These are phyloP conservation scores for Eupeodes latifasciatus DNA, from an alignment of 2,888 invertebrate genomes.

Conservation along the genomic window DNA sequence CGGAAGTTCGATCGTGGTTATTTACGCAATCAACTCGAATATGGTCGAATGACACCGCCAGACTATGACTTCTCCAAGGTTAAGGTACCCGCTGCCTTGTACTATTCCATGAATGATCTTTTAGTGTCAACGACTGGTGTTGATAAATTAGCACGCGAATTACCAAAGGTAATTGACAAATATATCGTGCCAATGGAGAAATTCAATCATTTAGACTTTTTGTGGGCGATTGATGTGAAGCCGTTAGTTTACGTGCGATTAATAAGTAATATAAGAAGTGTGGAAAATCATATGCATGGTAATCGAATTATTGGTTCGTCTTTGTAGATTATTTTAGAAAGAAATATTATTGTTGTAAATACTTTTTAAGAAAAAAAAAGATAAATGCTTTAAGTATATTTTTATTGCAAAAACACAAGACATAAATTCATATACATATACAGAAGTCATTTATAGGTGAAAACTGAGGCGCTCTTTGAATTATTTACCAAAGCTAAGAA, in stretches of 20 bases:
- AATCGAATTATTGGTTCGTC: conserved; percentile 60
- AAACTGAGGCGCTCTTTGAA: conserved; percentile 56
- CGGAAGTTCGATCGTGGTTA: conserved; percentile 84
- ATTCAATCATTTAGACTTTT: conserved; percentile 86
- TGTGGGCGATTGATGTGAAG: conserved; percentile 86
- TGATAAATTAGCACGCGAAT: conserved; percentile 84
- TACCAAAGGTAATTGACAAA: conserved; percentile 86
- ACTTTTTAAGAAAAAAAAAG: neutral
- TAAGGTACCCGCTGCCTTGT: conserved; percentile 86
- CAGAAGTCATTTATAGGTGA: conserved; percentile 63
- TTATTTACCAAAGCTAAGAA: conserved; percentile 63
- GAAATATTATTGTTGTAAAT: conserved; percentile 4
- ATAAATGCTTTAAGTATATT: conserved; percentile 16
- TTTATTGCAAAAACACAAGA: conserved; percentile 55
- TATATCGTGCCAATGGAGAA: conserved; percentile 85
- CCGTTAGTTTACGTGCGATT: conserved; percentile 84
- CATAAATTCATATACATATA: neutral
- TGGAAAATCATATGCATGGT: conserved; percentile 81
- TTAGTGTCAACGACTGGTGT: conserved; percentile 87
- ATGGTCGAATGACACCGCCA: conserved; percentile 85
- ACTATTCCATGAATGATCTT: conserved; percentile 88
- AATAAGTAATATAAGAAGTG: conserved; percentile 82
- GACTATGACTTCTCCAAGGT: conserved; percentile 85
- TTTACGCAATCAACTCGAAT: conserved; percentile 84
- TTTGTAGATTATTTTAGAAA: conserved; percentile 7